These are phyloP conservation scores for Cybosia mesomella DNA, from an alignment of 2,888 invertebrate species.

Conservation along the genomic window DNA sequence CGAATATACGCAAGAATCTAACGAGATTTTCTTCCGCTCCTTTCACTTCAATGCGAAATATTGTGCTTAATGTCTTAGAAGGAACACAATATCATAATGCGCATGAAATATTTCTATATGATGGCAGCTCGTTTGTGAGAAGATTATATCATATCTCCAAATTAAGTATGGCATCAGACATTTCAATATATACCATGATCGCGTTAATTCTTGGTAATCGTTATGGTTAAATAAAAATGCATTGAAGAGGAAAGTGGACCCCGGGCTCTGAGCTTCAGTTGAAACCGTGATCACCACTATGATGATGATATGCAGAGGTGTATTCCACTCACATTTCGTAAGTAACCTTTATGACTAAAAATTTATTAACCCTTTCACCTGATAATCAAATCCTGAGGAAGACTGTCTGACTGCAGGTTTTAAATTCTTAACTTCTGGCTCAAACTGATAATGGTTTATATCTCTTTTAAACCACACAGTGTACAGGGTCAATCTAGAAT, in stretches of 20 bases:
- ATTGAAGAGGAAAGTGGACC: background rate
- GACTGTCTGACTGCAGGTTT: too few species aligned
- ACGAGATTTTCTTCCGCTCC: conserved; percentile 11
- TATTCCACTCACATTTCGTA: too few species aligned
- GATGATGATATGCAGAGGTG: too few species aligned
- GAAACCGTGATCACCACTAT: too few species aligned
- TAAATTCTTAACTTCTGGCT: too few species aligned
- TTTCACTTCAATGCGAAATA: conserved; percentile 25
- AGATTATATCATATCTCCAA: conserved; percentile 2
- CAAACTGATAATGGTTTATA: too few species aligned
- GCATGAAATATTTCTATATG: conserved; percentile 13
- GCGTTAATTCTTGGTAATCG: background rate
- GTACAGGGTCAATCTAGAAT: too few species aligned
- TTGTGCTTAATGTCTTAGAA: conserved; percentile 27
- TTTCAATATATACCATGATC: background rate
- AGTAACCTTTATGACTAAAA: too few species aligned
- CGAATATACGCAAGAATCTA: conserved; percentile 14
- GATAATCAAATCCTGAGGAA: too few species aligned
- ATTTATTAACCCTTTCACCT: too few species aligned
- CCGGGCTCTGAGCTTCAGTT: too few species aligned
- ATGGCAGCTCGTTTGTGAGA: conserved; percentile 5
- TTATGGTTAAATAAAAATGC: background rate
- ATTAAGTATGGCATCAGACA: background rate
- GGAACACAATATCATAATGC: conserved; percentile 20
- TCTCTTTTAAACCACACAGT: too few species aligned